Evolutionary conservation across 2,888 invertebrate species (phyloP).

Genomic region (Habrosyne pyritoides): DNA sequence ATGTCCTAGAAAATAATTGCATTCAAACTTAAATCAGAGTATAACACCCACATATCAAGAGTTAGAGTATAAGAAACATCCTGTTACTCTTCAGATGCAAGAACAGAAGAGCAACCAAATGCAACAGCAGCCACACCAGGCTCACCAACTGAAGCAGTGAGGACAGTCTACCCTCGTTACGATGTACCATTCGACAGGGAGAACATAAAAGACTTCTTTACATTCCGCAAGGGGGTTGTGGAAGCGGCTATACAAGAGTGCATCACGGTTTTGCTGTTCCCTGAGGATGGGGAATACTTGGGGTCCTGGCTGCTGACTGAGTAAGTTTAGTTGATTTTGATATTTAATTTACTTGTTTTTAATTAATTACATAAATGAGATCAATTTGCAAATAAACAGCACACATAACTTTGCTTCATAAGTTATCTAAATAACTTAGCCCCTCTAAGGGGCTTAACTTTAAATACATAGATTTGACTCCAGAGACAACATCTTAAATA

Average conservation of each 20-base stretch:
- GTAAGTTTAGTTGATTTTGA: slow-evolving; percentile 74
- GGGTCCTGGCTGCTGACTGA: slow-evolving; percentile 92
- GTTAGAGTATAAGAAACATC: too few species aligned
- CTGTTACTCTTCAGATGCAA: slow-evolving; percentile 55
- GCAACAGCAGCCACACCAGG: slow-evolving; percentile 50
- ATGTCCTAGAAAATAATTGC: too few species aligned
- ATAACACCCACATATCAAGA: too few species aligned
- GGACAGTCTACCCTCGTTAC: slow-evolving; percentile 70
- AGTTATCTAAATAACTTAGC: too few species aligned
- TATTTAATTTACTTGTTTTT: not conserved
- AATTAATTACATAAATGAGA: too few species aligned
- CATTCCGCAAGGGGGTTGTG: slow-evolving; percentile 88
- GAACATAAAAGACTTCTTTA: slow-evolving; percentile 87
- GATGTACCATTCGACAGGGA: slow-evolving; percentile 78
- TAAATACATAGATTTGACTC: too few species aligned
- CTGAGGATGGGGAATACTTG: slow-evolving; percentile 87
- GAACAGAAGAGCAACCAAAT: slow-evolving; percentile 50
- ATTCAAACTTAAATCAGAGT: too few species aligned
- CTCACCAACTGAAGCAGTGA: slow-evolving; percentile 38
- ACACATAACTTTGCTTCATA: too few species aligned
- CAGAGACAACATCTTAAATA: too few species aligned
- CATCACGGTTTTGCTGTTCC: slow-evolving; percentile 85
- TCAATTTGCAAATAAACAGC: too few species aligned
- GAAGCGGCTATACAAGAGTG: slow-evolving; percentile 89
- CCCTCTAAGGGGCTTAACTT: too few species aligned